Base-by-base conservation (phyloP, 2,113 vertebrate genomes). In the Bothrops jararaca region DNA sequence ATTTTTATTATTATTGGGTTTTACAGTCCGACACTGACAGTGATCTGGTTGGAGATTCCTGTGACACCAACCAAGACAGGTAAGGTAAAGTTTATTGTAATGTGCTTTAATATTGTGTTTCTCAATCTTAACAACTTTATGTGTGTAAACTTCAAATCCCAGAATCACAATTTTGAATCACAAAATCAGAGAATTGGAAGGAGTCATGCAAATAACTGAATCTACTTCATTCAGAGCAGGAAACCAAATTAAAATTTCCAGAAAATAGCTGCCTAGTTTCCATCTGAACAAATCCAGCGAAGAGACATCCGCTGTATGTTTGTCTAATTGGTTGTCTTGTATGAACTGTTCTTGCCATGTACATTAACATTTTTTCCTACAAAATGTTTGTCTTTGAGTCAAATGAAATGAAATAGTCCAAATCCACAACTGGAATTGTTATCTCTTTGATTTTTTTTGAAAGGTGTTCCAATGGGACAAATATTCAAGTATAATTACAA, bases 41-140 rank as follows among this genome's bases (percentile, higher is more conserved):
- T 64, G 99, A 99, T 95, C 98, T 99, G 60, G 97, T 99, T 60
- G 99, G 99, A 95, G 99, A 99, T 95, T 98, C 98, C 90, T 99
- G 99, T 64, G 99, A 99, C 86, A 98, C 99, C 94, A 99, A 99
- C 97, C 98, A 99, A 95, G 99, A 99, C 98, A 99, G 99, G 99
- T 99, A 98, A 85, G 94, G 45, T 90, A 4, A 85, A 0, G 13
- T 22, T 93, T 54, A 7, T 9, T 93, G 20, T 20, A 24, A 86
- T 92, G 42, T 53, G 80, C 11, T 74, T 50, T 56, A 87, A 53
- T 11, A 48, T 22, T 22, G 34, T 22, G 7, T 42, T 80, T 80
- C 74, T 22, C 74, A 42, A 80, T 5, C 34, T 80, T 18, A 80
- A 15, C 69, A 80, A 39, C 13, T 74, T 74, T 74, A 74, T 34